Evolutionary conservation across 2,797 vertebrate species (phyloP).

Genomic region (Gobionotothen gibberifrons): DNA sequence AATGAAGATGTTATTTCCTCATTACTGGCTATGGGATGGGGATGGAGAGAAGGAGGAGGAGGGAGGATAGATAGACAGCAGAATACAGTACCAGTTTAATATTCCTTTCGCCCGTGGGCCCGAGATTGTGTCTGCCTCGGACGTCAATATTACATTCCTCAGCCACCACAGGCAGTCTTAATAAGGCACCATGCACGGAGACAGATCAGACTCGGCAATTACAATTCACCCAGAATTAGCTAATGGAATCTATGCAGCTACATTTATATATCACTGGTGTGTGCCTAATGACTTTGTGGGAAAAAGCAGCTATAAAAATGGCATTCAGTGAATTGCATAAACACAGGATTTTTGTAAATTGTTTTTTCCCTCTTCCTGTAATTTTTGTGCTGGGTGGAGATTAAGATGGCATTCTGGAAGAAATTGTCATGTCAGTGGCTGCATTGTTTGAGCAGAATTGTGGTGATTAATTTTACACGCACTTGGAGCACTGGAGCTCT

Average conservation of each 20-base stretch:
- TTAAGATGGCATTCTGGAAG: conserved; percentile 86
- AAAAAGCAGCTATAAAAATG: conserved; percentile 81
- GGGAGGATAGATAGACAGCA: conserved; percentile 77
- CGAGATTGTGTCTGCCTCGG: conserved; percentile 87
- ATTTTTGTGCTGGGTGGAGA: conserved; percentile 83
- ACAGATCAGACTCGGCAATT: conserved; percentile 86
- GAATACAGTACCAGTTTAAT: conserved; percentile 86
- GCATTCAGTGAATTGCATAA: conserved; percentile 84
- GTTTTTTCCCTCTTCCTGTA: conserved; percentile 75
- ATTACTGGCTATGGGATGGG: conserved; percentile 85
- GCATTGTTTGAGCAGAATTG: conserved; percentile 86
- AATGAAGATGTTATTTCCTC: conserved; percentile 90
- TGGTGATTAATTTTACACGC: conserved; percentile 84
- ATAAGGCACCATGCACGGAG: conserved; percentile 83
- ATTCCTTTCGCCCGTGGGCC: conserved; percentile 85
- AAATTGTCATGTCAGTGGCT: conserved; percentile 85
- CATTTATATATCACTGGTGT: conserved; percentile 83
- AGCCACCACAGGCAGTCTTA: conserved; percentile 86
- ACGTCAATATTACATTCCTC: conserved; percentile 88
- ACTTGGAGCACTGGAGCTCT: conserved; percentile 72
- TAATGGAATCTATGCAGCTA: conserved; percentile 86
- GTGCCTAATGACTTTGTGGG: conserved; percentile 86
- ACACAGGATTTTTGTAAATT: conserved; percentile 79
- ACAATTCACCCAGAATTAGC: conserved; percentile 86
- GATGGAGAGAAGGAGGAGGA: conserved; percentile 71